Conservation (phyloP, 2,797 vertebrate species). For the Poecilia velifera region DNA sequence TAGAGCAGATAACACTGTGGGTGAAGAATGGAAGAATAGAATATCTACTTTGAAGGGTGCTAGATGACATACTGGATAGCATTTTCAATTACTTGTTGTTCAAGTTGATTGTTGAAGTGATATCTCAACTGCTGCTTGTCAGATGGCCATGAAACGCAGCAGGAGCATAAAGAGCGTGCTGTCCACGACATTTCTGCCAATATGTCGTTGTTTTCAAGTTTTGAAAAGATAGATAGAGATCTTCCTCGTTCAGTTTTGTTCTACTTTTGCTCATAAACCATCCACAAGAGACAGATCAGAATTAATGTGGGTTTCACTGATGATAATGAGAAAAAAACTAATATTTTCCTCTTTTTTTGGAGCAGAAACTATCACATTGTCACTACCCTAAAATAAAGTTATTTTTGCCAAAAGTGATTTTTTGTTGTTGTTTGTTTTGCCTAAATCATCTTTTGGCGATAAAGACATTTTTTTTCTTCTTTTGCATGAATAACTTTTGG, state of each 20-base stretch:
- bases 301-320: background rate
- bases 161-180: background rate
- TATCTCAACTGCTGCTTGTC: constrained; percentile 7
- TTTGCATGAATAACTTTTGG: too few relatives aligned
- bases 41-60: constrained; percentile 5
- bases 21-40: background rate
- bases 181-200: background rate
- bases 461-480: background rate
- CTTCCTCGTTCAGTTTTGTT: background rate
- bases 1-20: constrained; percentile 36
- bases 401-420: too few relatives aligned
- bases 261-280: background rate
- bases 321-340: background rate
- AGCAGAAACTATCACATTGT: too few relatives aligned
- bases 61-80: constrained; percentile 1
- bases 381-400: too few relatives aligned
- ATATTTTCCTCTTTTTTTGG: too few relatives aligned
- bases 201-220: background rate
- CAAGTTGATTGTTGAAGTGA: constrained; percentile 13
- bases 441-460: too few relatives aligned
- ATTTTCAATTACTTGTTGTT: constrained; percentile 2
- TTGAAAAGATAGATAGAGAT: background rate
- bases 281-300: background rate
- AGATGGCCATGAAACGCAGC: background rate
- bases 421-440: too few relatives aligned